Evolutionary conservation across 2,888 invertebrate genomes (phyloP).

Genomic region (Synanthedon vespiformis): DNA sequence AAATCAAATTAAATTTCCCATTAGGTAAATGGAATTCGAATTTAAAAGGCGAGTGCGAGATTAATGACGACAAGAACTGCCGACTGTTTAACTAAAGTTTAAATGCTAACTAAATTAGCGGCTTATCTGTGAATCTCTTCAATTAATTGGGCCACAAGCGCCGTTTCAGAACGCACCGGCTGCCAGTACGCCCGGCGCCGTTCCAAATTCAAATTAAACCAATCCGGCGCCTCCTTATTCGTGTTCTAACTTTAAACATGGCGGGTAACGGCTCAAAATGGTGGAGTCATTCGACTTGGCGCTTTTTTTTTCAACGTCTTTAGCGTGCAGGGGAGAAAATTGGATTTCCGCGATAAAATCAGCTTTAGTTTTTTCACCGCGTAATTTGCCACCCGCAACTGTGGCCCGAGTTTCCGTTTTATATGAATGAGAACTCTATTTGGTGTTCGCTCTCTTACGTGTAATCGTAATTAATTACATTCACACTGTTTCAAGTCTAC

Average conservation of each 20-base stretch:
- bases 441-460: conserved; percentile 13
- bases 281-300: conserved; percentile 68
- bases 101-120: conserved; percentile 64
- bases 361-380: conserved; percentile 55
- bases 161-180: conserved; percentile 30
- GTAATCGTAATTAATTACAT: too few relatives aligned
- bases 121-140: conserved; percentile 63
- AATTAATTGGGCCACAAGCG: conserved; percentile 61
- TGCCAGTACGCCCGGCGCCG: conserved; percentile 48
- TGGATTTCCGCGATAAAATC: conserved; percentile 71
- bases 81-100: conserved; percentile 52
- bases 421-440: conserved; percentile 56
- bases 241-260: conserved; percentile 65
- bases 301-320: conserved; percentile 66
- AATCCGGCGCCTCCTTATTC: conserved; percentile 70
- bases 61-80: conserved; percentile 52
- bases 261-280: conserved; percentile 62
- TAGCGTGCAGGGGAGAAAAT: conserved; percentile 69
- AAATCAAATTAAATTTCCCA: conserved; percentile 9
- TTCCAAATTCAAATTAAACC: conserved; percentile 70
- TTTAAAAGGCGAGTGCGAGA: conserved; percentile 38
- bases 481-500: too few relatives aligned
- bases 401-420: conserved; percentile 43
- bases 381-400: conserved; percentile 50
- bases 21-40: conserved; percentile 40